These are phyloP conservation scores for Halictus quadricinctus DNA, from an alignment of 2,888 invertebrate species.

Conservation along the genomic window DNA sequence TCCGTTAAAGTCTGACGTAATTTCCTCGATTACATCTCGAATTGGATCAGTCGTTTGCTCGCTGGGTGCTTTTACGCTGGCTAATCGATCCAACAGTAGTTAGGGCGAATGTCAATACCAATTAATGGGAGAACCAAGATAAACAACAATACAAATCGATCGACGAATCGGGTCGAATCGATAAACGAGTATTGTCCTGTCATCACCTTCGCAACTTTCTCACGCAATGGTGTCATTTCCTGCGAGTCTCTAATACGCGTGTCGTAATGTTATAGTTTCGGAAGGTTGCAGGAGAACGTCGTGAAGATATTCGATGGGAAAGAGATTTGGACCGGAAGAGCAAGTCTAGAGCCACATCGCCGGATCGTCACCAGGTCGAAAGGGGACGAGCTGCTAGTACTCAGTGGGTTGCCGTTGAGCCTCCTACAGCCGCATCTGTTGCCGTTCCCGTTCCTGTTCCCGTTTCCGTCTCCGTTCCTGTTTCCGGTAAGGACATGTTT, in stretches of 20 bases:
- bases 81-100: conserved; percentile 44
- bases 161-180: neutral
- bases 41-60: conserved; percentile 46
- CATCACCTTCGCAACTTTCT: conserved; percentile 58
- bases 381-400: conserved; percentile 77
- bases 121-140: conserved; percentile 43
- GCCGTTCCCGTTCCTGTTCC: conserved; percentile 31
- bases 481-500: conserved; percentile 64
- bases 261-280: conserved; percentile 82
- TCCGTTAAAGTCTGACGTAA: conserved; percentile 57
- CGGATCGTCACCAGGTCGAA: conserved; percentile 83
- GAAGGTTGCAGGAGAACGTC: conserved; percentile 82
- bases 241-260: conserved; percentile 76
- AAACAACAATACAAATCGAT: neutral
- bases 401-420: conserved; percentile 72
- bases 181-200: conserved; percentile 36
- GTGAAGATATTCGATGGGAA: conserved; percentile 80
- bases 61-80: conserved; percentile 22
- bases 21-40: conserved; percentile 57
- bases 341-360: conserved; percentile 80
- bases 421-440: conserved; percentile 34
- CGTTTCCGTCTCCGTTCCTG: conserved; percentile 20
- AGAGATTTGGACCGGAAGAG: conserved; percentile 82
- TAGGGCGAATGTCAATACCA: conserved; percentile 42
- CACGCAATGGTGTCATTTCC: conserved; percentile 77